Percentiles rank a stretch among this genome's conserved stretches.
Conservation (phyloP, 2,113 vertebrate genomes). For the Isurus oxyrinchus region DNA sequence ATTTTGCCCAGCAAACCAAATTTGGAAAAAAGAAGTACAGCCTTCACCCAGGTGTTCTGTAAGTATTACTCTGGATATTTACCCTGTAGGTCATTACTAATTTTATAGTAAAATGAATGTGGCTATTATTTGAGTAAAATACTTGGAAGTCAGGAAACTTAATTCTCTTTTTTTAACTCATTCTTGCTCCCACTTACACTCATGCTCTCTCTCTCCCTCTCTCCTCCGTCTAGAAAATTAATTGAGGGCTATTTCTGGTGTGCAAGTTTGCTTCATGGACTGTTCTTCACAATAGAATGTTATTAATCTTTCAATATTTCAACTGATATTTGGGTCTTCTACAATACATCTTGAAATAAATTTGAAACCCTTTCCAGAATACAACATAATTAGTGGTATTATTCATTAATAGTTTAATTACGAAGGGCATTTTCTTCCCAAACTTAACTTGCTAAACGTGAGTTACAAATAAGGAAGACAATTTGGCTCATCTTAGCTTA, state of each 20-base stretch:
- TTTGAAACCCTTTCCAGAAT: not conserved
- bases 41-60: conserved; percentile 72
- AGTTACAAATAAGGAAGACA: not conserved
- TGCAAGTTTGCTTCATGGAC: not conserved
- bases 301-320: not conserved
- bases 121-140: not conserved
- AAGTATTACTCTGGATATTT: conserved; percentile 52
- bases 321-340: not conserved
- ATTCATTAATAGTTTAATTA: not conserved
- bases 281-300: not conserved
- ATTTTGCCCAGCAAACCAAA: conserved; percentile 82
- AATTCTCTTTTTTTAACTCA: conserved; percentile 38
- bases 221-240: not conserved
- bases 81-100: not conserved
- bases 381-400: not conserved
- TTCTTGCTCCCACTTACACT: conserved; percentile 33
- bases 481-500: not conserved
- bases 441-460: not conserved
- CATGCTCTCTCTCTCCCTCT: not conserved
- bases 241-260: not conserved
- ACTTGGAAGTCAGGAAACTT: not conserved
- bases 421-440: not conserved
- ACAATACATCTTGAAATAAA: not conserved
- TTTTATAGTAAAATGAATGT: not conserved
- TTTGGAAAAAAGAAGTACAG: conserved; percentile 80